Conservation (phyloP, 2,888 invertebrate genomes). For the Macrophya alboannulata region DNA sequence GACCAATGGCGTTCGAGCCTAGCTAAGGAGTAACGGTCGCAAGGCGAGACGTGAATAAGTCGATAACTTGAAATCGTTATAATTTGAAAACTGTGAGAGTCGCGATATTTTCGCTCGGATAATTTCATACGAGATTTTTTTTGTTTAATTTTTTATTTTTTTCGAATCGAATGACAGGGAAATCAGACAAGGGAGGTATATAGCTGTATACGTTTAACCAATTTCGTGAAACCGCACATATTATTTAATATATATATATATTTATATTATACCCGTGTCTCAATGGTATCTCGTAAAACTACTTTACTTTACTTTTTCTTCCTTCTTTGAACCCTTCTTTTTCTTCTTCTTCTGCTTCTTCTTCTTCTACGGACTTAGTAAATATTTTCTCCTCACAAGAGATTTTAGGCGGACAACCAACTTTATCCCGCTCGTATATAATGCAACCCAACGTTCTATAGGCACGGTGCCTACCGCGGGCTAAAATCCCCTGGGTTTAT, state of each 20-base stretch:
- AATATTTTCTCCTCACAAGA: constrained; percentile 36
- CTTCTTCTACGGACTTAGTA: not conserved
- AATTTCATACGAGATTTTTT: not conserved
- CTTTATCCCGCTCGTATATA: constrained; percentile 29
- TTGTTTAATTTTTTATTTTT: too few relatives aligned
- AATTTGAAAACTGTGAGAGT: not conserved
- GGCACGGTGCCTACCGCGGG: not conserved
- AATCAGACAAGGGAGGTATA: not conserved
- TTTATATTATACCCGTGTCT: not conserved
- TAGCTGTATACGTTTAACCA: not conserved
- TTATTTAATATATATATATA: not conserved
- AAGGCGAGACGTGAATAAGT: not conserved
- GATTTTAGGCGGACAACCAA: constrained; percentile 29
- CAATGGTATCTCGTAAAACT: not conserved
- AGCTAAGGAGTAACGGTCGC: not conserved
- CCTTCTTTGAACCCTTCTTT: not conserved
- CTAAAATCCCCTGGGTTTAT: constrained; percentile 5
- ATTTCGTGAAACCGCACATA: not conserved
- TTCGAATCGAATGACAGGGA: not conserved
- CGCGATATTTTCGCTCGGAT: not conserved
- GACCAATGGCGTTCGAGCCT: not conserved
- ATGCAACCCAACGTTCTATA: not conserved
- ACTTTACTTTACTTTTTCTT: not conserved
- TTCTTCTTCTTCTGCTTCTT: not conserved
- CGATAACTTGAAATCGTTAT: not conserved